phyloP scores from a whole-genome alignment of 2,888 invertebrate species.

The Hydriomena furcata region DNA sequence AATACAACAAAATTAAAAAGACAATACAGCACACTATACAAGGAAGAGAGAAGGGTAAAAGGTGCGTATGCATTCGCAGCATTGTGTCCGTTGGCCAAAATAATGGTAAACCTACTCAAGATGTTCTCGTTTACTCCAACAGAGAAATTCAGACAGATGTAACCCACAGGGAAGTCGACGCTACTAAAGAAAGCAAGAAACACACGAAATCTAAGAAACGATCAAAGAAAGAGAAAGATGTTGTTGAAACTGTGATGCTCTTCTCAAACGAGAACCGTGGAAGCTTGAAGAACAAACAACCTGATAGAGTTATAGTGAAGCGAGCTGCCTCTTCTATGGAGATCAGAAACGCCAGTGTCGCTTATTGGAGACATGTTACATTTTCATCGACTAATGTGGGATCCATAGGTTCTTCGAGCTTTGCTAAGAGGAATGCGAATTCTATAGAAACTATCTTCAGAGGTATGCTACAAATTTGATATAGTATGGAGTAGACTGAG shows the following conservation, averaged over 20 bases:
- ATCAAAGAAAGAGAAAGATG: slow-evolving; percentile 6
- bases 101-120: slow-evolving; percentile 38
- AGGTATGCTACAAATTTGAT: slow-evolving; percentile 44
- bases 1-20: slow-evolving; percentile 64
- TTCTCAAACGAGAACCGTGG: slow-evolving; percentile 17
- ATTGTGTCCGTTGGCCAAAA: slow-evolving; percentile 50
- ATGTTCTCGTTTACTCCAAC: slow-evolving; percentile 14
- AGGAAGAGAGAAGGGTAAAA: slow-evolving; percentile 27
- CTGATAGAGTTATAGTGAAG: slow-evolving; percentile 28
- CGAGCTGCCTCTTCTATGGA: slow-evolving; percentile 55
- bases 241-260: slow-evolving; percentile 17
- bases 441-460: slow-evolving; percentile 65
- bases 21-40: slow-evolving; percentile 47
- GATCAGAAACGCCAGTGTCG: slow-evolving; percentile 51
- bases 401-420: slow-evolving; percentile 35
- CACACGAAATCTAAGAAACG: neutral
- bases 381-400: slow-evolving; percentile 52
- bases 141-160: slow-evolving; percentile 41
- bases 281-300: slow-evolving; percentile 1
- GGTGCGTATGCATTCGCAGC: slow-evolving; percentile 34
- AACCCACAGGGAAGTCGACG: neutral
- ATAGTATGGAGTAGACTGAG: too few relatives aligned
- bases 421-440: slow-evolving; percentile 33
- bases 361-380: slow-evolving; percentile 46
- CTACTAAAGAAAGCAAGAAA: slow-evolving; percentile 4